Evolutionary conservation across 2,113 vertebrate species (phyloP).

Genomic region (Tylochromis polylepis): DNA sequence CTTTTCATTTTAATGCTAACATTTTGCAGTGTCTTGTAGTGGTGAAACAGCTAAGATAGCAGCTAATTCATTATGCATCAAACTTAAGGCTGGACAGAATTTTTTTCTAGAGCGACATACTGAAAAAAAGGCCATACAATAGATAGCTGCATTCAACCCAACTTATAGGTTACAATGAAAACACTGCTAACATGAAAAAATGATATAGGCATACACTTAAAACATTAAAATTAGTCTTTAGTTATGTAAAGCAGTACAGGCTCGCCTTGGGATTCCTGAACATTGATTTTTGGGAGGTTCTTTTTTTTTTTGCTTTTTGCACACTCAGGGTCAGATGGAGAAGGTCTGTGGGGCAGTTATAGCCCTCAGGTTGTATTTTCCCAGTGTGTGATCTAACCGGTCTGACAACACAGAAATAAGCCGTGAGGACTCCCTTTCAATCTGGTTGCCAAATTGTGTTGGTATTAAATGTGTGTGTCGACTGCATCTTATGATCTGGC

Average conservation of each 20-base stretch:
- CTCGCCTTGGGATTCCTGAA: background rate
- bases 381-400: background rate
- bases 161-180: background rate
- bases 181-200: background rate
- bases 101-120: background rate
- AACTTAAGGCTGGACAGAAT: background rate
- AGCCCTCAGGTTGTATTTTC: background rate
- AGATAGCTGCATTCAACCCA: background rate
- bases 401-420: too few species aligned
- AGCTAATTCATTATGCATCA: background rate
- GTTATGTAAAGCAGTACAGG: background rate
- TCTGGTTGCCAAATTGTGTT: background rate
- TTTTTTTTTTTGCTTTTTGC: background rate
- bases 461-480: background rate
- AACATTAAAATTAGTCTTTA: background rate
- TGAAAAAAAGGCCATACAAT: background rate
- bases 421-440: background rate
- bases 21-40: background rate
- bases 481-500: background rate
- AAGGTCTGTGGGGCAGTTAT: background rate
- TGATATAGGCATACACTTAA: background rate
- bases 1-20: background rate
- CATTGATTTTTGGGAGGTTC: background rate
- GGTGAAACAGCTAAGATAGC: too few species aligned
- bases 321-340: background rate